Percentiles rank a stretch among this genome's conserved stretches.
phyloP scores from a whole-genome alignment of 2,888 invertebrate species.

The Drosophila anomelani region DNA sequence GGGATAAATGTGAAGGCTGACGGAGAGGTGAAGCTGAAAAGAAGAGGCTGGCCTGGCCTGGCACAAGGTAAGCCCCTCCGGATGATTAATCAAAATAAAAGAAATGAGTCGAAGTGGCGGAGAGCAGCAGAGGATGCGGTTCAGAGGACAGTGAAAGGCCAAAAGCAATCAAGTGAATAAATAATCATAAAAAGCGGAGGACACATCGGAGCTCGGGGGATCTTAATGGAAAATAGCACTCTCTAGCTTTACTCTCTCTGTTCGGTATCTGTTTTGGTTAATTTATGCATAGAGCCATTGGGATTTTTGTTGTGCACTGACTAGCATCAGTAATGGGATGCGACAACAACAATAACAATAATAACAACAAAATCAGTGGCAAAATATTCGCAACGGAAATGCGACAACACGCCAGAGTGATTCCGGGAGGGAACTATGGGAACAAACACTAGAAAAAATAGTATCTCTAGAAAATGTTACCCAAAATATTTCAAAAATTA shows the following conservation, averaged over 20 bases:
- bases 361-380: slow-evolving; percentile 4
- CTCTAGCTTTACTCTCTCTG: slow-evolving; percentile 10
- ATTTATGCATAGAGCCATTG: slow-evolving; percentile 64
- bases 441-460: slow-evolving; percentile 8
- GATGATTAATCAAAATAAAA: slow-evolving; percentile 69
- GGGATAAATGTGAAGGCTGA: slow-evolving; percentile 14
- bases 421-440: slow-evolving; percentile 27
- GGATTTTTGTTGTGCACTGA: slow-evolving; percentile 58
- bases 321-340: slow-evolving; percentile 59
- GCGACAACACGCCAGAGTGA: slow-evolving; percentile 70
- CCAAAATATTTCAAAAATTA: neutral
- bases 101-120: slow-evolving; percentile 21
- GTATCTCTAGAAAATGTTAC: neutral
- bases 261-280: slow-evolving; percentile 35
- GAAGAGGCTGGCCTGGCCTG: slow-evolving; percentile 18
- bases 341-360: slow-evolving; percentile 17
- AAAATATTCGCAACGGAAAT: slow-evolving; percentile 71
- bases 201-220: slow-evolving; percentile 22
- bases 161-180: slow-evolving; percentile 51
- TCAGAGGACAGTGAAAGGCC: slow-evolving; percentile 39
- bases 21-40: slow-evolving; percentile 9
- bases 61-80: slow-evolving; percentile 41
- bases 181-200: slow-evolving; percentile 50
- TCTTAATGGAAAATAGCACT: slow-evolving; percentile 56
- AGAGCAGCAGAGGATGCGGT: slow-evolving; percentile 20